A percentile compares a stretch with the other conserved stretches of the same genome.
Evolutionary conservation across 2,797 vertebrate species (phyloP).

Genomic region (Mormyrus proboscirostris): DNA sequence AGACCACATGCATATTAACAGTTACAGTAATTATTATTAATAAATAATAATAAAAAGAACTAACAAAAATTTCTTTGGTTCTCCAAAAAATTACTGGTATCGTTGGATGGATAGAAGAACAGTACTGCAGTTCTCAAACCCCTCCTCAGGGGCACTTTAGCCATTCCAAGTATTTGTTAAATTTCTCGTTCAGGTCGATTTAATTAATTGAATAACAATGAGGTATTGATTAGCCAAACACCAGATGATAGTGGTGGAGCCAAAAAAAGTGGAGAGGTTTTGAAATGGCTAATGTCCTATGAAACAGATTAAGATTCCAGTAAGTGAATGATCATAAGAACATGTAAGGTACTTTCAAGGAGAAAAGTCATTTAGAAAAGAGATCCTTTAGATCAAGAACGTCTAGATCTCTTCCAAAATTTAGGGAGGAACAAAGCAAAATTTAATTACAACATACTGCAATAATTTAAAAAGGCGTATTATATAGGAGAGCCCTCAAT

Average conservation of each 20-base stretch:
- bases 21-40: neutral
- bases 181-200: neutral
- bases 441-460: conserved; percentile 10
- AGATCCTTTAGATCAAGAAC: neutral
- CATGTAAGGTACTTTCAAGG: neutral
- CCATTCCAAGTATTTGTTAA: neutral
- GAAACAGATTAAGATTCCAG: neutral
- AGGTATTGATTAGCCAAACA: neutral
- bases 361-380: neutral
- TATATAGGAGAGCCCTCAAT: neutral
- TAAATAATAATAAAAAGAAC: neutral
- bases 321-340: neutral
- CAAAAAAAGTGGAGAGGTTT: neutral
- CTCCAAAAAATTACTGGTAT: neutral
- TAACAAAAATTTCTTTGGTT: neutral
- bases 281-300: neutral
- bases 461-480: neutral
- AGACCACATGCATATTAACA: neutral
- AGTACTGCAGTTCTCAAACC: neutral
- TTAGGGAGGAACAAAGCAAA: neutral
- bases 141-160: neutral
- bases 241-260: neutral
- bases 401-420: neutral
- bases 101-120: neutral
- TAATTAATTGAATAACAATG: neutral